Percentiles rank a stretch among this genome's conserved stretches.
Conservation (phyloP, 2,888 invertebrate genomes). For the Sarcophaga variegata region DNA sequence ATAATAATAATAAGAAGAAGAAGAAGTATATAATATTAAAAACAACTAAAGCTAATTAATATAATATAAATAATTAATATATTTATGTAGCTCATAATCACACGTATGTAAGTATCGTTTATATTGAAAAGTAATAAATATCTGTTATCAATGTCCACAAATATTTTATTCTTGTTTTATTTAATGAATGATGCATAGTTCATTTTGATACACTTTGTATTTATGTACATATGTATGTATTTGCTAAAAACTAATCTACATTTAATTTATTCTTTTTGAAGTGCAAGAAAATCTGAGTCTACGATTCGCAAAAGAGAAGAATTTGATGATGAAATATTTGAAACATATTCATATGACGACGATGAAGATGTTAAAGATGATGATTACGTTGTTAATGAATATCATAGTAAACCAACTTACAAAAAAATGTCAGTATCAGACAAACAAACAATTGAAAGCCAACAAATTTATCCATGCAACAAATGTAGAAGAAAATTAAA, state of each 20-base stretch:
- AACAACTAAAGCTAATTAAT: neutral
- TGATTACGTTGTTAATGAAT: constrained; percentile 30
- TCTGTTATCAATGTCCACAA: too few species aligned
- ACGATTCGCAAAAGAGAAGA: constrained; percentile 47
- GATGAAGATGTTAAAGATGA: constrained; percentile 52
- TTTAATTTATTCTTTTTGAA: constrained; percentile 23
- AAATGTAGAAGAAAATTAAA: constrained; percentile 61
- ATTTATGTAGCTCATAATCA: too few species aligned
- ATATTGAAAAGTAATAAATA: too few species aligned
- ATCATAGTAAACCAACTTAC: neutral
- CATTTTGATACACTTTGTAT: too few species aligned
- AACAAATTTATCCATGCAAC: constrained; percentile 48
- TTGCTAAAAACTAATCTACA: neutral
- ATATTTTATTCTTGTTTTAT: too few species aligned
- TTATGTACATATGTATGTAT: too few species aligned
- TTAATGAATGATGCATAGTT: too few species aligned
- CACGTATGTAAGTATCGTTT: too few species aligned
- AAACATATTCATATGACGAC: constrained; percentile 51
- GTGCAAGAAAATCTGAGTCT: constrained; percentile 40
- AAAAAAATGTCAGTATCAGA: neutral
- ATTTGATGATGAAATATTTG: constrained; percentile 57
- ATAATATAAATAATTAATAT: neutral
- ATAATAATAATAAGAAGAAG: neutral
- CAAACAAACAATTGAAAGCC: neutral
- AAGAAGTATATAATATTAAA: neutral